Conservation (phyloP, 2,888 invertebrate genomes). For the Melanchra persicariae region DNA sequence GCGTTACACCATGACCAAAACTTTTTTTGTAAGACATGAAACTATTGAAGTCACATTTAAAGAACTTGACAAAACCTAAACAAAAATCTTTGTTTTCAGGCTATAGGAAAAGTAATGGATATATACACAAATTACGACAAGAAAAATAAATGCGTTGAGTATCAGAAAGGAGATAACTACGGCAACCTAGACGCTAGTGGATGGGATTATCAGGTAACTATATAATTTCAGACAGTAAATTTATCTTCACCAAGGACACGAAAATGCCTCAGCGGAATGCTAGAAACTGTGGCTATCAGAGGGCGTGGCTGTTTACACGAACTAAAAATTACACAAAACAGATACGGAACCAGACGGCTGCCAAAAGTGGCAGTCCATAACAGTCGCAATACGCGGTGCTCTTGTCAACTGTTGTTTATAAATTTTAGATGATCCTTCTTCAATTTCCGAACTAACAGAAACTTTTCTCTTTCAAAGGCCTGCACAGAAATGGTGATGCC, state of each 20-base stretch:
- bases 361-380: no score
- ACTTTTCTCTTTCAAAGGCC: slow-evolving; percentile 87
- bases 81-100: slow-evolving; percentile 75
- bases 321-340: no score
- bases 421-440: no score
- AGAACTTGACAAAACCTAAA: not conserved
- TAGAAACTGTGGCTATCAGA: no score
- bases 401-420: no score
- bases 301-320: no score
- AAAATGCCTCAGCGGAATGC: no score
- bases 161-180: slow-evolving; percentile 88
- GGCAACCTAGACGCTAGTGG: slow-evolving; percentile 92
- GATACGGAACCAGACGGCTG: no score
- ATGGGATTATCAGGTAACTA: slow-evolving; percentile 95
- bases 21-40: not conserved
- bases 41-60: not conserved
- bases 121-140: slow-evolving; percentile 96
- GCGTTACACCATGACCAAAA: not conserved
- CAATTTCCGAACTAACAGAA: not conserved
- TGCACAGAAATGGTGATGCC: slow-evolving; percentile 99
- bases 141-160: slow-evolving; percentile 92
- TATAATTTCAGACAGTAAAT: not conserved
- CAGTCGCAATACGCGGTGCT: no score
- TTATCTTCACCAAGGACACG: not conserved
- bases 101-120: slow-evolving; percentile 93